phyloP scores from a whole-genome alignment of 2,113 vertebrate species.

The Hipposideros armiger region DNA sequence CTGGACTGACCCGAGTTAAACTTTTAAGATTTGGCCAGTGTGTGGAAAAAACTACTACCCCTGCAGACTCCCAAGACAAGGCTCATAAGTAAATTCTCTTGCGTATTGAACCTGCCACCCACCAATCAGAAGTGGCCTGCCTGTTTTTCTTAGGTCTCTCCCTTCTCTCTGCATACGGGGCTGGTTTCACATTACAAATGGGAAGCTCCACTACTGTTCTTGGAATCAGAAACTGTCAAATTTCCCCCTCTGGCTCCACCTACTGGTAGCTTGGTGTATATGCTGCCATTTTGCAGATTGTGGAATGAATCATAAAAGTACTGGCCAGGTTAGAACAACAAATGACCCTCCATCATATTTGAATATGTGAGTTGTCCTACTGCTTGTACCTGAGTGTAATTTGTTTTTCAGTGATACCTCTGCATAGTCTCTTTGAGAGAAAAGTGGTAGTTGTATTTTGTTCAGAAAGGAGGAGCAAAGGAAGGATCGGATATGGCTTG shows the following conservation, averaged over 20 bases:
- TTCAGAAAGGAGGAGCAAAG: background rate
- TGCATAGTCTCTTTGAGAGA: background rate
- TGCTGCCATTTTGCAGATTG: fast-evolving
- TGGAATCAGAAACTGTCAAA: background rate
- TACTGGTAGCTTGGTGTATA: background rate
- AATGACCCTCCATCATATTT: background rate
- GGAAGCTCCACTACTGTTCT: background rate
- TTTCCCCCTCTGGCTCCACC: slow-evolving; percentile 37
- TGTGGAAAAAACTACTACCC: background rate
- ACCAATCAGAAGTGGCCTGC: background rate
- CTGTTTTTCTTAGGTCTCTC: background rate
- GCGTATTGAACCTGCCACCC: background rate
- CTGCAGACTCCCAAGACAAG: background rate
- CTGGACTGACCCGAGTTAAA: background rate
- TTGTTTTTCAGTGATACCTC: background rate
- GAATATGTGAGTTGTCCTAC: background rate
- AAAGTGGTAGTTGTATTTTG: background rate
- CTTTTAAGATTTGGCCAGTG: background rate
- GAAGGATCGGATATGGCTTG: fast-evolving
- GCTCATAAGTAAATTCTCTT: background rate
- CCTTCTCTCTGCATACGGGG: background rate
- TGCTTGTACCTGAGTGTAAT: background rate
- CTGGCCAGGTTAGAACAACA: background rate
- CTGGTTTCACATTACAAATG: background rate
- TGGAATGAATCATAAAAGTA: background rate